Percentiles rank a stretch among this genome's conserved stretches.
phyloP scores from a whole-genome alignment of 2,113 vertebrate genomes.

The Puma concolor region DNA sequence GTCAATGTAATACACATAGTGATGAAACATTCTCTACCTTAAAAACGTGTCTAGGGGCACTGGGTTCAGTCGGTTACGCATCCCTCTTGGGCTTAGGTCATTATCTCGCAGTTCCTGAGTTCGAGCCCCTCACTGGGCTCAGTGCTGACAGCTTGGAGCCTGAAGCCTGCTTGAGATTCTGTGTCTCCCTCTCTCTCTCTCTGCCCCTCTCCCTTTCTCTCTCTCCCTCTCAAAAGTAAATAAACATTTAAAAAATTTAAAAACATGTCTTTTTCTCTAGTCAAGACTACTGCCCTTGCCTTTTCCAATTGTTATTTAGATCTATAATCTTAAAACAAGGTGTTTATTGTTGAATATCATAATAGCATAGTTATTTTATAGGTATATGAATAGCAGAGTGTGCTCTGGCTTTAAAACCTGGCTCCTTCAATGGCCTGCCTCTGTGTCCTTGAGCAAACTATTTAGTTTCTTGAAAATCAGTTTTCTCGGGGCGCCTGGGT shows the following conservation, averaged over 20 bases:
- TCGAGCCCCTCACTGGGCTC: no score
- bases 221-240: no score
- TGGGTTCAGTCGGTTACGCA: no score
- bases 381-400: neutral
- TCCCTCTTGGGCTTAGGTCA: no score
- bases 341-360: neutral
- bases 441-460: neutral
- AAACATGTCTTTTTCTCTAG: neutral
- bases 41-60: neutral
- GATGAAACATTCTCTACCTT: neutral
- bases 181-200: no score
- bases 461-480: conserved; percentile 15
- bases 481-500: no score
- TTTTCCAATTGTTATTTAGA: neutral
- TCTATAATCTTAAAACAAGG: neutral
- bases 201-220: no score
- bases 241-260: neutral
- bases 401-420: neutral
- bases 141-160: no score
- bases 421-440: neutral
- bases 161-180: no score
- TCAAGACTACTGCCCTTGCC: neutral
- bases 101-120: no score
- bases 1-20: neutral
- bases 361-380: neutral